Percentiles rank a stretch among this genome's conserved stretches.
phyloP scores from a whole-genome alignment of 2,888 invertebrate species.

The Apodemia zela region DNA sequence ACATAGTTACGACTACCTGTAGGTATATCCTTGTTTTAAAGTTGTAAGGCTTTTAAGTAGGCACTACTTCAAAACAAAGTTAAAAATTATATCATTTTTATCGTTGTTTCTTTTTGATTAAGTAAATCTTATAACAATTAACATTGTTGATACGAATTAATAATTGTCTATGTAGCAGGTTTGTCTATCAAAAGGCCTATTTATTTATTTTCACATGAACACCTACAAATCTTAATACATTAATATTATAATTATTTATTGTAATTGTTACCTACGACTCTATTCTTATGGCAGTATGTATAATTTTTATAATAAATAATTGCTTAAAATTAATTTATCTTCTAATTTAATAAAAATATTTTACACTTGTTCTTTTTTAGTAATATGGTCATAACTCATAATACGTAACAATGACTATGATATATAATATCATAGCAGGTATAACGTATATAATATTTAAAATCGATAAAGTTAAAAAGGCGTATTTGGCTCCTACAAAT shows the following conservation, averaged over 20 bases:
- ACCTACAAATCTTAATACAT: not conserved
- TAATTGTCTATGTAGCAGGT: too few relatives aligned
- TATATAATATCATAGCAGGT: conserved; percentile 9
- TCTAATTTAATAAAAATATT: not conserved
- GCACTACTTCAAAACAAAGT: too few relatives aligned
- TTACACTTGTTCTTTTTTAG: not conserved
- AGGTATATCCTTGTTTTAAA: too few relatives aligned
- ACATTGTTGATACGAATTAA: too few relatives aligned
- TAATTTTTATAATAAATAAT: conserved; percentile 60
- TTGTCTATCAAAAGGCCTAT: not conserved
- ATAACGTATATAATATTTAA: too few relatives aligned
- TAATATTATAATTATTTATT: not conserved
- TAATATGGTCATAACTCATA: not conserved
- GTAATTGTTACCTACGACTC: conserved; percentile 32
- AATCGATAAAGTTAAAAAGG: too few relatives aligned
- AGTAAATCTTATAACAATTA: too few relatives aligned
- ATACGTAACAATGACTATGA: not conserved
- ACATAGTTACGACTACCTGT: too few relatives aligned
- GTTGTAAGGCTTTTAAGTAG: too few relatives aligned
- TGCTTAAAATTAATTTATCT: conserved; percentile 32
- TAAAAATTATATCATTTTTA: too few relatives aligned
- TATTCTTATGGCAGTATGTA: conserved; percentile 71
- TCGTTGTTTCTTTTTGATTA: too few relatives aligned
- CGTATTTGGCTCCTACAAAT: too few relatives aligned
- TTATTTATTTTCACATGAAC: not conserved